Evolutionary conservation across 2,113 vertebrate genomes (phyloP).

Genomic region (Psittacus erithacus): DNA sequence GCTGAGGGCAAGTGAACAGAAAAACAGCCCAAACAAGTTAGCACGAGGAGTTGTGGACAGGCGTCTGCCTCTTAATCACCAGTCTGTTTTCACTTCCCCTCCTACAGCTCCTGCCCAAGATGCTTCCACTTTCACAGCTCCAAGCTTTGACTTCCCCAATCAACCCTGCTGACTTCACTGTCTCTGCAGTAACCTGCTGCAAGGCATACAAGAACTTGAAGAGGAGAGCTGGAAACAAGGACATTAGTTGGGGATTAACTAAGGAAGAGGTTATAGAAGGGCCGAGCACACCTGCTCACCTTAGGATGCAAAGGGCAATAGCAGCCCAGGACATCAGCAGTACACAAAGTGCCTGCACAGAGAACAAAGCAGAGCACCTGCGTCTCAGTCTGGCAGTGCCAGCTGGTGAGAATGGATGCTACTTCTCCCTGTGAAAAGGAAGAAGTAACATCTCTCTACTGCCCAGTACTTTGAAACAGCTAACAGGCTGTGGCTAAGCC

Average conservation of each 20-base stretch:
- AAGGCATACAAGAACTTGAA: background rate
- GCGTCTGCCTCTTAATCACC: background rate
- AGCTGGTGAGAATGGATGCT: background rate
- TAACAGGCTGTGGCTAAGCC: background rate
- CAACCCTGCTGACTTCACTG: background rate
- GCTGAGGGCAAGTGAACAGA: background rate
- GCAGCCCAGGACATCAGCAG: background rate
- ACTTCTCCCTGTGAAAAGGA: background rate
- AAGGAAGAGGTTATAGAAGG: background rate
- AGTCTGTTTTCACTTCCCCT: conserved; percentile 42
- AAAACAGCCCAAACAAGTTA: background rate
- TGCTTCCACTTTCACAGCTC: conserved; percentile 10
- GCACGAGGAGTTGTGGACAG: background rate
- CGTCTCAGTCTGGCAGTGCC: background rate
- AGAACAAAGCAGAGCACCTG: background rate
- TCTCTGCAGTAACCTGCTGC: background rate
- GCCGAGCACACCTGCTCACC: background rate
- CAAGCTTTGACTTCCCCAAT: background rate
- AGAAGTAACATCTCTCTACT: background rate
- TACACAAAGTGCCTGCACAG: background rate
- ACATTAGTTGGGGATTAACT: fast-evolving
- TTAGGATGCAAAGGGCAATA: background rate
- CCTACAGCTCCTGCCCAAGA: background rate
- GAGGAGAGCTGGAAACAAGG: background rate
- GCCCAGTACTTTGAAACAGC: background rate